These are phyloP conservation scores for Tiliacea aurago DNA, from an alignment of 2,888 invertebrate genomes.

Conservation along the genomic window DNA sequence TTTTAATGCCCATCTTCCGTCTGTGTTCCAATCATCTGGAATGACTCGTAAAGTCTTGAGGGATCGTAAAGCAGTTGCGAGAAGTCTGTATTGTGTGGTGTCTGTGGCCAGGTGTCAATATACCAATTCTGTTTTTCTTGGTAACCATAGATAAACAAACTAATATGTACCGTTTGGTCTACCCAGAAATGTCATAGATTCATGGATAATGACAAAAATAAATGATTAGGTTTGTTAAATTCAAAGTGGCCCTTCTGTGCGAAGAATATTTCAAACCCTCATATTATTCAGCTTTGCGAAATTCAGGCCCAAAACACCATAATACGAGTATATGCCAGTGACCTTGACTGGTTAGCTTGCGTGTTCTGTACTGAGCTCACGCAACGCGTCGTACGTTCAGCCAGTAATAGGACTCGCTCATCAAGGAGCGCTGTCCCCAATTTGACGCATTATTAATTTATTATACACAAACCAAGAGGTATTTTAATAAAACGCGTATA, in stretches of 20 bases:
- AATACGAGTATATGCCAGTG: too few relatives aligned
- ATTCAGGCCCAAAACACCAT: background rate
- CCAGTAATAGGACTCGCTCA: too few relatives aligned
- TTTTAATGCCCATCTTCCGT: slow-evolving; percentile 25
- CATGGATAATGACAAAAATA: background rate
- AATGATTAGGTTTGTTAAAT: background rate
- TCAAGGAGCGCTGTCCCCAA: too few relatives aligned
- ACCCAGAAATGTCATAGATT: background rate
- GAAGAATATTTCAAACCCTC: background rate
- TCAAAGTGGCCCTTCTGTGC: background rate
- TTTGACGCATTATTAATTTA: too few relatives aligned
- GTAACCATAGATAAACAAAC: background rate
- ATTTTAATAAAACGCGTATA: too few relatives aligned
- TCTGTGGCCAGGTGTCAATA: slow-evolving; percentile 24
- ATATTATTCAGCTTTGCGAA: background rate
- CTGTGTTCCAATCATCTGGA: slow-evolving; percentile 31
- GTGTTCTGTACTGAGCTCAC: too few relatives aligned
- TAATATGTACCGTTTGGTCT: background rate
- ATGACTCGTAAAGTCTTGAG: slow-evolving; percentile 44
- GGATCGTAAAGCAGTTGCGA: slow-evolving; percentile 40
- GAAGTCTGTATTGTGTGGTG: slow-evolving; percentile 15
- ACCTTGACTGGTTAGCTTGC: too few relatives aligned
- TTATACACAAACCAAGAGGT: too few relatives aligned
- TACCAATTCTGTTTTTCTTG: background rate
- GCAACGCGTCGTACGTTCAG: too few relatives aligned